Evolutionary conservation across 2,113 vertebrate species (phyloP).

Genomic region (Scomber japonicus): DNA sequence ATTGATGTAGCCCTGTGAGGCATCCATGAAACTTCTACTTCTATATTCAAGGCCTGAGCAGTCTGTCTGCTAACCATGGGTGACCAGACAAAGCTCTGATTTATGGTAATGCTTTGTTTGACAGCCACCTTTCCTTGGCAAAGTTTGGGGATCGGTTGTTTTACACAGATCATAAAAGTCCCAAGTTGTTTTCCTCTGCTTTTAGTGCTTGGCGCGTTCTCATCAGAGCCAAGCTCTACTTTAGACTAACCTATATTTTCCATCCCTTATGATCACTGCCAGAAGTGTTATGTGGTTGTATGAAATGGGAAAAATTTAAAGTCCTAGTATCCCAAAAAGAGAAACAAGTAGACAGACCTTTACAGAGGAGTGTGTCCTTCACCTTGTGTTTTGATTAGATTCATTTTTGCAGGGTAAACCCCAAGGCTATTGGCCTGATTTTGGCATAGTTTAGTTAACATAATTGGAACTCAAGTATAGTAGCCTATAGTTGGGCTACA

Average conservation of each 20-base stretch:
- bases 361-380: neutral
- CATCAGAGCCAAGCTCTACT: too few species aligned
- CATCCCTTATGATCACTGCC: neutral
- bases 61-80: conserved; percentile 19
- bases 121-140: conserved; percentile 6
- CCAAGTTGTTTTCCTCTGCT: neutral
- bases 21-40: conserved; percentile 9
- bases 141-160: conserved; percentile 8
- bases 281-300: neutral
- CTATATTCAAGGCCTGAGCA: conserved; percentile 57
- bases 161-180: conserved; percentile 11
- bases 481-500: too few species aligned
- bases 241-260: neutral
- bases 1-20: conserved; percentile 41
- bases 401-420: too few species aligned
- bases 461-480: too few species aligned
- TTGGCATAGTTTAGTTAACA: neutral
- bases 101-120: conserved; percentile 32
- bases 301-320: neutral
- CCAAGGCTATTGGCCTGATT: neutral
- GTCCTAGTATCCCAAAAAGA: neutral
- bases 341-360: neutral
- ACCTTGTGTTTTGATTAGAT: too few species aligned
- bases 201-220: too few species aligned
- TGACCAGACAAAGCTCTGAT: conserved; percentile 36